Base-by-base conservation (phyloP, 2,797 vertebrate genomes). In the Melanotaenia maccullochi region DNA sequence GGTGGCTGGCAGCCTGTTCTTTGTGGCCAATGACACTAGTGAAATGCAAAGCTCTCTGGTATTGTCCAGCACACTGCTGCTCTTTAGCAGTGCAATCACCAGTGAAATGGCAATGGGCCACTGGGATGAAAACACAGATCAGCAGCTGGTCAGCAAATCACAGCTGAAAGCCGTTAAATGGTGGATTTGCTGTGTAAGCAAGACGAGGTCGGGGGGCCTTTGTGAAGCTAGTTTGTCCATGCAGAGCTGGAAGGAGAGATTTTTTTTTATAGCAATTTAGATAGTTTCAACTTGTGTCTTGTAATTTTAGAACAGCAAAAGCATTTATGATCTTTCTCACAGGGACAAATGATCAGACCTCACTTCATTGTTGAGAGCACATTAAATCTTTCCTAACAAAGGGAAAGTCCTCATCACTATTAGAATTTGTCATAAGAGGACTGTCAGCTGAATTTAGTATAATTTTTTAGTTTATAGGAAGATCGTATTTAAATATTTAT, bases 141-240 rank as follows among this genome's bases (percentile, higher is more conserved):
- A 97, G 96, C 96, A 96, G 89, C 94, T 96, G 93, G 94, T 95
- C 95, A 96, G 95, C 93, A 90, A 93, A 95, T 96, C 95, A 93
- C 94, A 89, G 90, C 83, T 88, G 92, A 94, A 95, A 94, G 86
- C 85, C 70, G 70, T 79, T 90, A 84, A 92, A 91, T 82, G 75
- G 68, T 42, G 75, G 91, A 93, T 92, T 75, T 93, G 93, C 94
- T 62, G 68, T 11, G 92, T 94, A 92, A 94, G 94, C 93, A 92
- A 40, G 81, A 85, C 32, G 8, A 56, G 74, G 54, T 62, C 1
- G 42, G 60, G 72, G 59, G 82, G 66, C 70, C 75, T 84, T 85
- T 82, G 79, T 87, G 71, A 65, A 67, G 56, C 62, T 11, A 4
- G 68, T 71, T 35, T 72, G 64, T 74, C 63, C 75, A 77, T 11